These are phyloP conservation scores for Cydia fagiglandana DNA, from an alignment of 1,140 invertebrate genomes.

Conservation along the genomic window DNA sequence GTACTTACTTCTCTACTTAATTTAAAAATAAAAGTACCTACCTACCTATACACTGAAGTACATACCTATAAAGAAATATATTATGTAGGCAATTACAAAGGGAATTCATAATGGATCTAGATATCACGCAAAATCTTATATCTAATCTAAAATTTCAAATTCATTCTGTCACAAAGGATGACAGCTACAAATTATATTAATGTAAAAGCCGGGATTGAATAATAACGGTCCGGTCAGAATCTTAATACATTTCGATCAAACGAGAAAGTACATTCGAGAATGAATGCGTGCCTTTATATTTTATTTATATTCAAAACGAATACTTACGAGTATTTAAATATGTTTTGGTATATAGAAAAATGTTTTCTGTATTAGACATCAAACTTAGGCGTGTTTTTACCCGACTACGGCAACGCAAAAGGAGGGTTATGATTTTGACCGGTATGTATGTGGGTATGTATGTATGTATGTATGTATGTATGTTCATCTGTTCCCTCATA, in stretches of 20 bases:
- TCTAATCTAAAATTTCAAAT: conserved; percentile 14
- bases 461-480: no score
- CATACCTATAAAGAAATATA: no score
- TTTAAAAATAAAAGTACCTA: no score
- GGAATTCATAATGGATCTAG: no score
- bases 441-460: no score
- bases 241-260: conserved; percentile 8
- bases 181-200: conserved; percentile 21
- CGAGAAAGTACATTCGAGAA: neutral
- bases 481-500: no score
- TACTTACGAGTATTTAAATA: neutral
- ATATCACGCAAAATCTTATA: neutral
- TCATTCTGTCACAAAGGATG: conserved; percentile 20
- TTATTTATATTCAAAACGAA: conserved; percentile 4
- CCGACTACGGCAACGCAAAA: no score
- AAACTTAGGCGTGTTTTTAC: neutral
- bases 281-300: neutral
- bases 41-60: no score
- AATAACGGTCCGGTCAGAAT: neutral
- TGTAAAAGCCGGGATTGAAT: conserved; percentile 11
- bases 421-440: no score
- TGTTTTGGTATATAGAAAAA: neutral
- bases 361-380: neutral
- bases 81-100: no score
- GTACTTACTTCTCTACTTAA: no score